Conservation (phyloP, 2,888 invertebrate species). For the Athalia circularis region DNA sequence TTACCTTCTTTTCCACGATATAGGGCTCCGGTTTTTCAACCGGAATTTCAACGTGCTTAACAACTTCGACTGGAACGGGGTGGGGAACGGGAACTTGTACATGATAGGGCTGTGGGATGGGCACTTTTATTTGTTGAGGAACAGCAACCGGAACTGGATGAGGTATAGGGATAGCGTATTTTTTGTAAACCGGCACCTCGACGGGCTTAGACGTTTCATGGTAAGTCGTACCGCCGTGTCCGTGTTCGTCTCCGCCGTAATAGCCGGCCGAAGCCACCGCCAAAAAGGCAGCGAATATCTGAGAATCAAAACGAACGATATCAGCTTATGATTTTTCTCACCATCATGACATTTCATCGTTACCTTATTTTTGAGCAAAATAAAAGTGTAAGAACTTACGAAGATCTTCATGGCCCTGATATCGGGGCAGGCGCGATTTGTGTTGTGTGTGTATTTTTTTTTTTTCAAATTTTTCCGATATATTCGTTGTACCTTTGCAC, state of each 20-base stretch:
- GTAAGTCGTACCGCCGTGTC: slow-evolving; percentile 61
- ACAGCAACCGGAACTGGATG: slow-evolving; percentile 78
- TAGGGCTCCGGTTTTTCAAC: slow-evolving; percentile 78
- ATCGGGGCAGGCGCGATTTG: slow-evolving; percentile 28
- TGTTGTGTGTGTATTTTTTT: neutral
- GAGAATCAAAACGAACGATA: neutral
- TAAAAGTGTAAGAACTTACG: slow-evolving; percentile 59
- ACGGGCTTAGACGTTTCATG: slow-evolving; percentile 69
- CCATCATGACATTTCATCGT: no score
- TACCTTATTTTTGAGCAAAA: neutral
- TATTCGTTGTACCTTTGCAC: slow-evolving; percentile 4
- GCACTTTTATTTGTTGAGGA: slow-evolving; percentile 77
- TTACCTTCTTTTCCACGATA: slow-evolving; percentile 77
- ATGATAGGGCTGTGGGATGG: slow-evolving; percentile 79
- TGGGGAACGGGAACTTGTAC: slow-evolving; percentile 75
- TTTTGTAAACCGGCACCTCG: slow-evolving; percentile 69
- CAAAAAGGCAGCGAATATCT: slow-evolving; percentile 63
- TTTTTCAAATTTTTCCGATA: no score
- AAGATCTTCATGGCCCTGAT: slow-evolving; percentile 62
- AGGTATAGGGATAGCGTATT: slow-evolving; percentile 76
- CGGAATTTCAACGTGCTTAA: slow-evolving; percentile 77
- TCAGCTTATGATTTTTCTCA: neutral
- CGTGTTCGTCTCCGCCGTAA: slow-evolving; percentile 63
- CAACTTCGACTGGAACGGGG: slow-evolving; percentile 74
- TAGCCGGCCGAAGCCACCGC: slow-evolving; percentile 57